Evolutionary conservation across 2,797 vertebrate species (phyloP).

Genomic region (Ctenopoma multispine): DNA sequence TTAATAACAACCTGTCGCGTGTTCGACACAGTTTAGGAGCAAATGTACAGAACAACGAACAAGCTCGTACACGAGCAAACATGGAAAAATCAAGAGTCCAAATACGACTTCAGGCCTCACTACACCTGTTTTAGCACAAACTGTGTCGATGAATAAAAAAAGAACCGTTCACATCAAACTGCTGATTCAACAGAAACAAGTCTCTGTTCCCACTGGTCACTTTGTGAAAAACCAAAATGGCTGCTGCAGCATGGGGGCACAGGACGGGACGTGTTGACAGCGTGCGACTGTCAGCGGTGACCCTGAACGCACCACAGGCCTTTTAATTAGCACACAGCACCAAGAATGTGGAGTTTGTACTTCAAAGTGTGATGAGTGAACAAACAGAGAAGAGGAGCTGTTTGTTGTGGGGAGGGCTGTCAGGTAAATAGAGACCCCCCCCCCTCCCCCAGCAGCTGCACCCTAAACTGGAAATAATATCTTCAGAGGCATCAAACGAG

Average conservation of each 20-base stretch:
- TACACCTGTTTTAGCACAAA: no score
- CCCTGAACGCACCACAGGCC: constrained; percentile 56
- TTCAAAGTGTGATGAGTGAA: constrained; percentile 73
- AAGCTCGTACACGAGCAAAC: background rate
- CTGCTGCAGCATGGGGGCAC: background rate
- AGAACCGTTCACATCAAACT: no score
- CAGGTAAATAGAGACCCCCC: constrained; percentile 22
- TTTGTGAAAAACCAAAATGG: no score
- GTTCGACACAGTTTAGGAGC: background rate
- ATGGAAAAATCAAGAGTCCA: no score
- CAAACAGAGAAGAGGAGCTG: constrained; percentile 45
- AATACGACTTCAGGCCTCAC: no score
- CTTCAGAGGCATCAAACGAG: no score
- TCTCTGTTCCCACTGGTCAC: no score
- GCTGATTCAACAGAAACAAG: no score
- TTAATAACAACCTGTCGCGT: constrained; percentile 27
- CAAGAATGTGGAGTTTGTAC: constrained; percentile 68
- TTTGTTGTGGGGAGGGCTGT: background rate
- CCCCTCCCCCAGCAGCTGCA: constrained; percentile 14
- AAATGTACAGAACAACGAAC: background rate
- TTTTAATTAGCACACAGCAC: constrained; percentile 70
- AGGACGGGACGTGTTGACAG: background rate
- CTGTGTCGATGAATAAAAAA: no score
- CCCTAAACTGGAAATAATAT: background rate
- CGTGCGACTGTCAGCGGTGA: constrained; percentile 12